phyloP scores from a whole-genome alignment of 1,140 invertebrate genomes.

The Vanessa tameamea region DNA sequence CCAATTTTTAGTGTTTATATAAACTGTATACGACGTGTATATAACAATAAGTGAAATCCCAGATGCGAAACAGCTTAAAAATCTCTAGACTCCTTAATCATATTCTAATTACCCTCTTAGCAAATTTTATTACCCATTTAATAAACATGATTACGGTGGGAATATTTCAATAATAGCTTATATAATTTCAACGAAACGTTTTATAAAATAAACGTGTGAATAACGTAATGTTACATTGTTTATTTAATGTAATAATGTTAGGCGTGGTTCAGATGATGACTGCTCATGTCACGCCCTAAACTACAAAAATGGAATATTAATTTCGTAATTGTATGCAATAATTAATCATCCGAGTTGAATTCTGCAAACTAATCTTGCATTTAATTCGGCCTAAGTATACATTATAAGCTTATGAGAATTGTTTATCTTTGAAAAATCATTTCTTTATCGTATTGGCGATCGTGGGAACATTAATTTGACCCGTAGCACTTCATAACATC shows the following conservation, averaged over 20 bases:
- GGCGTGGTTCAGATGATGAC: slow-evolving; percentile 39
- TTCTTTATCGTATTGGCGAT: slow-evolving; percentile 71
- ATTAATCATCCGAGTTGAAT: slow-evolving; percentile 45
- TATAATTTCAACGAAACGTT: slow-evolving; percentile 22
- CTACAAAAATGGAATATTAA: slow-evolving; percentile 42
- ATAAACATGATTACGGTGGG: slow-evolving; percentile 21
- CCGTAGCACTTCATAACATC: slow-evolving; percentile 52
- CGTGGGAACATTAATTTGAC: slow-evolving; percentile 65
- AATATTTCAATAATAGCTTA: slow-evolving; percentile 11
- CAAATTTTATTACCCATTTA: slow-evolving; percentile 22
- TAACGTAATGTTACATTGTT: slow-evolving; percentile 45
- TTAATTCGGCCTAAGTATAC: slow-evolving; percentile 7
- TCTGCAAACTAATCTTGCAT: slow-evolving; percentile 24
- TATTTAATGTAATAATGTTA: slow-evolving; percentile 46
- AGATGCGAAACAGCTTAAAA: background rate
- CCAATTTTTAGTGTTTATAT: too few relatives aligned
- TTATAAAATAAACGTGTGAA: slow-evolving; percentile 43
- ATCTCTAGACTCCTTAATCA: slow-evolving; percentile 8
- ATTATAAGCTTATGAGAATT: slow-evolving; percentile 22
- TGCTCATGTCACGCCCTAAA: slow-evolving; percentile 40
- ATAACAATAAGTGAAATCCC: background rate
- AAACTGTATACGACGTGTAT: too few relatives aligned
- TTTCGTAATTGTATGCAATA: slow-evolving; percentile 48
- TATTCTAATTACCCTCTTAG: slow-evolving; percentile 22
- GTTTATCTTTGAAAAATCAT: slow-evolving; percentile 41